phyloP scores from a whole-genome alignment of 2,113 vertebrate genomes.

The Malaclemys terrapin region DNA sequence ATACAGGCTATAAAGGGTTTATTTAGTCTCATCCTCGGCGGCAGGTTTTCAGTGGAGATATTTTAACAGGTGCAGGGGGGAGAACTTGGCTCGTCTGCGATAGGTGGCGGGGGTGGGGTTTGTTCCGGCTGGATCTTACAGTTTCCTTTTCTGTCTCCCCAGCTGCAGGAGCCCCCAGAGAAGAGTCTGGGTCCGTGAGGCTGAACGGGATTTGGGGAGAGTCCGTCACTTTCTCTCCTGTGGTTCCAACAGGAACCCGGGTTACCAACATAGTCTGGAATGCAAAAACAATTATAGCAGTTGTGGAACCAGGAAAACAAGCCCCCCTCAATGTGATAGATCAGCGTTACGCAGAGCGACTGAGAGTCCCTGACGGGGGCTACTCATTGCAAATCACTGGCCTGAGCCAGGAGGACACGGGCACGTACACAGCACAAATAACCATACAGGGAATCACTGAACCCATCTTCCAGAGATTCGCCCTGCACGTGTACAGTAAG shows the following conservation, averaged over 20 bases:
- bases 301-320: background rate
- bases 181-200: no score
- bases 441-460: background rate
- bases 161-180: background rate
- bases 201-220: background rate
- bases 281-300: background rate
- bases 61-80: no score
- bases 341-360: background rate
- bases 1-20: no score
- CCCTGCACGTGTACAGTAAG: background rate
- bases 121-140: background rate
- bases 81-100: no score
- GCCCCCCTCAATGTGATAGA: background rate
- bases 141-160: background rate
- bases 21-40: no score
- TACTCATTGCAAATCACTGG: background rate
- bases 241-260: background rate
- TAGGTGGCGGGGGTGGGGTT: no score
- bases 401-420: background rate
- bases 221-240: background rate
- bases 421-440: background rate
- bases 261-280: background rate
- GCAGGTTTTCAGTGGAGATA: no score
- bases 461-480: background rate
- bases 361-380: background rate